Evolutionary conservation across 2,113 vertebrate species (phyloP).

Genomic region (Stegastes partitus): DNA sequence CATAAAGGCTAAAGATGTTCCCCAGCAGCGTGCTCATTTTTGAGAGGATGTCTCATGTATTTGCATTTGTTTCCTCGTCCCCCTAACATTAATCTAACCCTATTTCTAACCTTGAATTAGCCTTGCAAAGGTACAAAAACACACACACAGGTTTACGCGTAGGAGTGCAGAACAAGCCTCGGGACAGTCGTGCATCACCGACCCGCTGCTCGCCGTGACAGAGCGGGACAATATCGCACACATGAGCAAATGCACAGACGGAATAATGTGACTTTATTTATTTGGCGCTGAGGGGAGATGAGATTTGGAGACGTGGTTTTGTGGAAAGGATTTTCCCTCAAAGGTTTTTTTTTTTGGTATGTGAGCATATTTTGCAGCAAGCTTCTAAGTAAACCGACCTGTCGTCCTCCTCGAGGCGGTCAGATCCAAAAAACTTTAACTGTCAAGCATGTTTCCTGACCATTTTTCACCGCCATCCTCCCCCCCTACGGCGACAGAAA

Average conservation of each 20-base stretch:
- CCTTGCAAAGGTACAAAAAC: background rate
- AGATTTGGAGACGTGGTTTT: background rate
- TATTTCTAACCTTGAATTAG: constrained; percentile 13
- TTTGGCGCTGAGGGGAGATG: background rate
- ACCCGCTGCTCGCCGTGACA: constrained; percentile 44
- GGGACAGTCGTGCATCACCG: constrained; percentile 51
- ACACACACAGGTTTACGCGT: constrained; percentile 5
- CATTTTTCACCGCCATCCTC: background rate
- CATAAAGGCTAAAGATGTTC: background rate
- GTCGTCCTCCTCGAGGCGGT: background rate
- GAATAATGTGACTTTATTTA: constrained; percentile 12
- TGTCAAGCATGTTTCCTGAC: background rate
- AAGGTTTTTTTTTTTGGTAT: background rate
- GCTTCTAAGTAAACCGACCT: constrained; percentile 7
- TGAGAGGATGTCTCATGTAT: background rate
- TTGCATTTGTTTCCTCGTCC: background rate
- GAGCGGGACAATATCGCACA: background rate
- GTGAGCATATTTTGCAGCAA: constrained; percentile 12
- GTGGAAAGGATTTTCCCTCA: background rate
- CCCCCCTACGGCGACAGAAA: background rate
- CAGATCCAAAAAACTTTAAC: background rate
- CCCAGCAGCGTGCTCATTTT: background rate
- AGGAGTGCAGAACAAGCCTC: constrained; percentile 45
- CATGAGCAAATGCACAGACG: background rate
- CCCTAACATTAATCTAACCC: background rate